A percentile compares a stretch with the other conserved stretches of the same genome.
Evolutionary conservation across 2,797 vertebrate species (phyloP).

Genomic region (Fringilla coelebs): DNA sequence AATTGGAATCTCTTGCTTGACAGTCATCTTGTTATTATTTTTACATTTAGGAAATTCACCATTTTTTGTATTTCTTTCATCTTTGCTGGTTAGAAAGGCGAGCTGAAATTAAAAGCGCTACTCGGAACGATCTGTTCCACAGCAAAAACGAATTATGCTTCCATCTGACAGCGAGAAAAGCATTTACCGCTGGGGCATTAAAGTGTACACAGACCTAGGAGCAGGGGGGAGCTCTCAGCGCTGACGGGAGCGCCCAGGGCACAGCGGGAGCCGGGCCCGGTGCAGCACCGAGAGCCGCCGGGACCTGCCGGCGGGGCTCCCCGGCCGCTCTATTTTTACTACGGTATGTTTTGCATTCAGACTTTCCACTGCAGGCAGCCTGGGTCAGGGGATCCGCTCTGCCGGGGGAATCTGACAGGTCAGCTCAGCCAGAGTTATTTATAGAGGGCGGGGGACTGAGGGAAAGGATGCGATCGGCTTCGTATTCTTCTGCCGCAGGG

Average conservation of each 20-base stretch:
- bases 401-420: slow-evolving; percentile 31
- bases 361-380: slow-evolving; percentile 70
- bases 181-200: background rate
- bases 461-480: background rate
- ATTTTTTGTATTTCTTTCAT: background rate
- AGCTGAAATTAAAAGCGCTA: background rate
- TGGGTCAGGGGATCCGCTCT: background rate
- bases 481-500: background rate
- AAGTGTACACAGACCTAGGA: accelerated
- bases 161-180: background rate
- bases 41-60: background rate
- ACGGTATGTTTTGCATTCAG: slow-evolving; percentile 68
- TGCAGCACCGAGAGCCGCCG: background rate
- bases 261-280: background rate
- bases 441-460: background rate
- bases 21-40: background rate
- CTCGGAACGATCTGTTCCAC: background rate
- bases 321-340: slow-evolving; percentile 72
- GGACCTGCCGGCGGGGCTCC: background rate
- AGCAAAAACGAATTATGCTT: background rate
- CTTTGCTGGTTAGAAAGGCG: background rate
- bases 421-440: slow-evolving; percentile 41
- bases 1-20: background rate
- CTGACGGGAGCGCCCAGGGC: background rate
- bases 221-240: background rate